Conservation (phyloP, 2,113 vertebrate species). For the Dromaius novaehollandiae region DNA sequence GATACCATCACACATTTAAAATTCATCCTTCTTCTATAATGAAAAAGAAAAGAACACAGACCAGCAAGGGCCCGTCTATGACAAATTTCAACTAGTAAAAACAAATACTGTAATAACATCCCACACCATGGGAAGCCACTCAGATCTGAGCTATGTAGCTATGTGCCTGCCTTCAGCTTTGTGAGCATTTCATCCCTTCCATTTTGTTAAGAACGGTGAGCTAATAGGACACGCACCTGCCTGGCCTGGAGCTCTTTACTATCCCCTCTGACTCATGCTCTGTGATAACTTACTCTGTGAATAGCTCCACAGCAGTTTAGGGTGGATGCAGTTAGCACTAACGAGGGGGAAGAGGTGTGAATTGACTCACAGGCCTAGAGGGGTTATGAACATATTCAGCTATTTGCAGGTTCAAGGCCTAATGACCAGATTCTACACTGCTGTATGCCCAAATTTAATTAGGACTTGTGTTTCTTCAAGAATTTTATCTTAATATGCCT, state of each 20-base stretch:
- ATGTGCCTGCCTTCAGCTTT: not conserved
- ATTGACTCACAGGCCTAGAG: not conserved
- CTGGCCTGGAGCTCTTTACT: accelerated
- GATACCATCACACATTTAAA: not conserved
- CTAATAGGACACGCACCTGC: accelerated
- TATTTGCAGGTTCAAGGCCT: not conserved
- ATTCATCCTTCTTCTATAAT: not conserved
- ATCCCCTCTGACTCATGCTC: not conserved
- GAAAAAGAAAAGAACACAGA: not conserved
- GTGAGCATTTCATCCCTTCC: accelerated
- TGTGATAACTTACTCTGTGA: accelerated
- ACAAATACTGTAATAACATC: not conserved
- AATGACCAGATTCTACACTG: not conserved
- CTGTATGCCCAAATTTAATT: not conserved
- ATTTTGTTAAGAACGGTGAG: not conserved
- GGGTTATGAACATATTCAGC: not conserved
- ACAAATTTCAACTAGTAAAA: not conserved
- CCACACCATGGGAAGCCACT: not conserved
- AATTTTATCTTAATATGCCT: not conserved
- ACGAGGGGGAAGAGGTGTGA: not conserved
- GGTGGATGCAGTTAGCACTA: not conserved
- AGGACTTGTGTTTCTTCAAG: not conserved
- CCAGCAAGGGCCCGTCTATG: accelerated
- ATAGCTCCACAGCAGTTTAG: not conserved
- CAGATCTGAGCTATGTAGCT: not conserved